These are phyloP conservation scores for Hapalemur alaotrensis DNA, from an alignment of 2,797 vertebrate genomes.

Conservation along the genomic window DNA sequence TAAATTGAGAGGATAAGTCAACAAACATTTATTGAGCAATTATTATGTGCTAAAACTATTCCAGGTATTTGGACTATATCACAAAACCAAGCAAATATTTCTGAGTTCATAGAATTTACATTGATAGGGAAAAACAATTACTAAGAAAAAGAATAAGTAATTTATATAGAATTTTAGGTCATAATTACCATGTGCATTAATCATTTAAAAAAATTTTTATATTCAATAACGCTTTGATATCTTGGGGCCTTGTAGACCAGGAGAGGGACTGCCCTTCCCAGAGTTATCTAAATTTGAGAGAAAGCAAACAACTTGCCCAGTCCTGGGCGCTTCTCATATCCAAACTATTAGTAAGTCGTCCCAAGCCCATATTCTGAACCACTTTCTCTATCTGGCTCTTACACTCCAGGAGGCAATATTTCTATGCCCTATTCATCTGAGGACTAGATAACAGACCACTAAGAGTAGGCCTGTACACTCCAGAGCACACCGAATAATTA, in stretches of 20 bases:
- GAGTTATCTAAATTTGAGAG: neutral
- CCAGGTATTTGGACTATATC: neutral
- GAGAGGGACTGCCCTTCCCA: neutral
- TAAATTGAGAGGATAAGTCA: neutral
- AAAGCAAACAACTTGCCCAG: no score
- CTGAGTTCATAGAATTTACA: neutral
- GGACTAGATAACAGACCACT: neutral
- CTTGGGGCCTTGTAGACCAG: no score
- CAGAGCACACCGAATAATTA: neutral
- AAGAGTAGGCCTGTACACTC: neutral
- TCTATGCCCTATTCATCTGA: neutral
- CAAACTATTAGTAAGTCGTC: neutral
- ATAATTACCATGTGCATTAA: neutral
- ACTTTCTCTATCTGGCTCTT: neutral
- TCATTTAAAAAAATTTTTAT: neutral
- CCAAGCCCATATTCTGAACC: neutral
- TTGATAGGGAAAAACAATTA: neutral
- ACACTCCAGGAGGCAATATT: neutral
- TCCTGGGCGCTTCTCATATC: neutral
- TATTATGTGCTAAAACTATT: neutral
- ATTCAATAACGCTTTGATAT: neutral
- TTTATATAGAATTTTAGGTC: neutral
- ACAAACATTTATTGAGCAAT: neutral
- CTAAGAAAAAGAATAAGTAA: neutral
- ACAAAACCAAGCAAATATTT: neutral